phyloP scores from a whole-genome alignment of 2,888 invertebrate genomes.

The Drosophila helvetica region DNA sequence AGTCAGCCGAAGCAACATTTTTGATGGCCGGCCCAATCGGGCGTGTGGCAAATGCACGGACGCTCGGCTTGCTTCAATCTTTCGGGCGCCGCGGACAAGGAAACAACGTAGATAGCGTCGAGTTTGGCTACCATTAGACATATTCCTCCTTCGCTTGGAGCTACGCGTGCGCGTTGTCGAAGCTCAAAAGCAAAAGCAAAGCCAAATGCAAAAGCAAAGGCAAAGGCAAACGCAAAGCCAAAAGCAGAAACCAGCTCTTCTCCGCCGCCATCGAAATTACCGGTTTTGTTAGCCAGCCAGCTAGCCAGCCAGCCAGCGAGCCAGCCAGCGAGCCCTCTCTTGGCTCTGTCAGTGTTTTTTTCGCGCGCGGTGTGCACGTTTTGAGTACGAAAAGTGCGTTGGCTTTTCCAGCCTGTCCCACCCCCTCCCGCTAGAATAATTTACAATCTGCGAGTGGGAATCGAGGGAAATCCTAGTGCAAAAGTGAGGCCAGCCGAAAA shows the following conservation, averaged over 20 bases:
- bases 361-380: constrained; percentile 61
- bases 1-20: no score
- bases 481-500: constrained; percentile 2
- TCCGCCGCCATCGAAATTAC: constrained; percentile 56
- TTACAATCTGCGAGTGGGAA: constrained; percentile 1
- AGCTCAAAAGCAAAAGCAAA: constrained; percentile 30
- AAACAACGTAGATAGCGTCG: not conserved
- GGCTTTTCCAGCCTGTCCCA: constrained; percentile 47
- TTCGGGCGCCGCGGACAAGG: not conserved
- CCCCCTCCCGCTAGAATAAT: constrained; percentile 2
- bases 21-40: no score
- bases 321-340: constrained; percentile 10
- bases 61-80: not conserved
- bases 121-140: not conserved
- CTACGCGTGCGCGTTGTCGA: constrained; percentile 64
- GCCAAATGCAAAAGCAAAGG: constrained; percentile 32
- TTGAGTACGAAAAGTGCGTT: constrained; percentile 72
- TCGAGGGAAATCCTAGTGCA: constrained; percentile 33
- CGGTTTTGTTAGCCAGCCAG: constrained; percentile 63
- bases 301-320: not conserved
- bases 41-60: no score
- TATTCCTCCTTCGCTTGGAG: constrained; percentile 29
- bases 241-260: constrained; percentile 26
- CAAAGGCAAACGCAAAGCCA: constrained; percentile 19
- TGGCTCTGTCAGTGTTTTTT: constrained; percentile 58